These are phyloP conservation scores for Athene cunicularia DNA, from an alignment of 2,113 vertebrate genomes.

Conservation along the genomic window DNA sequence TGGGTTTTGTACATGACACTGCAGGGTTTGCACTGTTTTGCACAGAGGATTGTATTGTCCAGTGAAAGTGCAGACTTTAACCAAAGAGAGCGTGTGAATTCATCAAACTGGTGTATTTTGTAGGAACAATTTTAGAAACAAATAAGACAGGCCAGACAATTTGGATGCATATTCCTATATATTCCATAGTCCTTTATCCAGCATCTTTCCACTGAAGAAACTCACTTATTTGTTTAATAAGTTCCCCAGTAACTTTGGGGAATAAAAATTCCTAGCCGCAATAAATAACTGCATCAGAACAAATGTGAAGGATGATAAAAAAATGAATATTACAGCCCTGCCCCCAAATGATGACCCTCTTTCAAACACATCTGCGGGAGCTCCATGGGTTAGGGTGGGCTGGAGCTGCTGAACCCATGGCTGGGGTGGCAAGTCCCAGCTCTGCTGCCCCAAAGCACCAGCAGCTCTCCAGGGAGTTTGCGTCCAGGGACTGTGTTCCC, in stretches of 20 bases:
- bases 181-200: not conserved
- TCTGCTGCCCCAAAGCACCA: no score
- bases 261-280: not conserved
- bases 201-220: not conserved
- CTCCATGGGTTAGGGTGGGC: rapidly evolving
- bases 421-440: not conserved
- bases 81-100: not conserved
- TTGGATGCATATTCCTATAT: no score
- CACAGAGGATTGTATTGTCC: not conserved
- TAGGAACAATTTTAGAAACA: not conserved
- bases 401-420: not conserved
- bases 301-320: not conserved
- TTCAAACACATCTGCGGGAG: not conserved
- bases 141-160: not conserved
- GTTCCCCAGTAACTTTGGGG: not conserved
- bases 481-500: not conserved
- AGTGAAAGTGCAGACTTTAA: not conserved
- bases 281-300: not conserved
- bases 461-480: not conserved
- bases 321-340: not conserved
- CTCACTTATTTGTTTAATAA: not conserved
- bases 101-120: not conserved
- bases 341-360: no score
- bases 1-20: not conserved
- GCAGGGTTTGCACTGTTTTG: not conserved